Base-by-base conservation (phyloP, 1,140 invertebrate species). In the Tyrophagus putrescentiae region DNA sequence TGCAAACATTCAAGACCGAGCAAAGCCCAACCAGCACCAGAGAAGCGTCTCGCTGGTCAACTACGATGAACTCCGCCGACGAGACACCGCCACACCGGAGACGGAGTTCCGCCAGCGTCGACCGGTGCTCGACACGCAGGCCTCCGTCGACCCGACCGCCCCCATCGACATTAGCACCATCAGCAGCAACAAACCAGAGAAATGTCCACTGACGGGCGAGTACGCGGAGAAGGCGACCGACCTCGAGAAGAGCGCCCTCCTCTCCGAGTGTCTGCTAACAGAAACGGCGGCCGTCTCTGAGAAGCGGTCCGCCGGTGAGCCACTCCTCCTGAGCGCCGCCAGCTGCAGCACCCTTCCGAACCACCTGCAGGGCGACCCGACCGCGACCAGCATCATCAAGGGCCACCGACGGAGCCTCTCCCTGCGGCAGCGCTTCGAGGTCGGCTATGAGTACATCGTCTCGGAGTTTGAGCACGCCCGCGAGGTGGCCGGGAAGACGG, bases 361-460 rank as follows among this genome's bases (percentile, higher is more conserved):
- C n/a, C n/a, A n/a, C n/a, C n/a, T n/a, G 3, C 6, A 42, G 25
- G 18, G 1, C 1, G 1, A 42, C 18, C 6, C 41, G 41, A 21
- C 41, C 4, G 25, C 6, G 4, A 42, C 6, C 41, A 42, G 18
- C 41, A 42, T 42, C 41, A 42, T 42, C 41, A 59, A 59, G 33
- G 39, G 36, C 29, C 57, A 59, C 50, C 3, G 39, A 44, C 34
- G 57, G 13, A 44, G 36, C 18, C 7, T 42, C 3, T 59, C 57
- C 4, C 39, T 59, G 18, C 36, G 57, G 11, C 57, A 59, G 27
- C 57, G 39, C 29, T 45, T 59, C 7, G 57, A 59, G 34, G 1
- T 21, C n/a, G 57, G 36, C 16, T 41, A 59, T 18, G 36, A 59
- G 31, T 59, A 23, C 29, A 23, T 59, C 1, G 6, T 42, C 4